Conservation (phyloP, 2,797 vertebrate genomes). For the Myotis findleyi region DNA sequence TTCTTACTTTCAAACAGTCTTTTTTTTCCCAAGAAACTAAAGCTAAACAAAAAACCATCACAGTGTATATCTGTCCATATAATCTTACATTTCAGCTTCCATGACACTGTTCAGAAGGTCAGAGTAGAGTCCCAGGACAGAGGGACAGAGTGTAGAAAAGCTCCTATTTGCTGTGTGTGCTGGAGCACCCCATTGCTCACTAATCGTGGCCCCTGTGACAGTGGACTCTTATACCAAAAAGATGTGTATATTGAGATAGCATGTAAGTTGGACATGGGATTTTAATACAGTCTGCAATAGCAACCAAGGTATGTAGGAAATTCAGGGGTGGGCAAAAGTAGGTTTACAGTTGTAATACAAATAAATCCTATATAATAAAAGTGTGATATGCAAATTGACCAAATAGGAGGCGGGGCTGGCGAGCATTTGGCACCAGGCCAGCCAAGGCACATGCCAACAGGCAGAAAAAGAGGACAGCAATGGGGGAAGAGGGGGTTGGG, state of each 20-base stretch:
- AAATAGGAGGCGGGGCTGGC: too few relatives aligned
- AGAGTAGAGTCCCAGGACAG: not conserved
- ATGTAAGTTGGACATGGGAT: not conserved
- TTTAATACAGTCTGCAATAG: not conserved
- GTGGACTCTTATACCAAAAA: not conserved
- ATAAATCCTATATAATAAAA: too few relatives aligned
- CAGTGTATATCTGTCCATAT: not conserved
- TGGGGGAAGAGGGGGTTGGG: too few relatives aligned
- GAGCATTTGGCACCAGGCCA: too few relatives aligned
- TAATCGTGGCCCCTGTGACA: not conserved
- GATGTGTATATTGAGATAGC: not conserved
- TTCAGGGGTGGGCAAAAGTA: not conserved
- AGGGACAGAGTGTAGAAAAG: not conserved
- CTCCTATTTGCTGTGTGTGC: not conserved
- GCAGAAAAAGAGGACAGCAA: too few relatives aligned
- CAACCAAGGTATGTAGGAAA: not conserved
- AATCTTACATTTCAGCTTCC: not conserved
- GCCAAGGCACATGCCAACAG: not conserved
- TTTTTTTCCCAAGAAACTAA: constrained; percentile 27
- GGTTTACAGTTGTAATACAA: too few relatives aligned
- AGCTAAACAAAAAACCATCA: not conserved
- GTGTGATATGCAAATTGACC: too few relatives aligned
- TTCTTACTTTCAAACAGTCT: constrained; percentile 60
- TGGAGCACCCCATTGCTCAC: not conserved
- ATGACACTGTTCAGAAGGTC: not conserved